Percentiles rank a stretch among this genome's conserved stretches.
Evolutionary conservation across 2,113 vertebrate genomes (phyloP).

Genomic region (Emydocephalus ijimae): DNA sequence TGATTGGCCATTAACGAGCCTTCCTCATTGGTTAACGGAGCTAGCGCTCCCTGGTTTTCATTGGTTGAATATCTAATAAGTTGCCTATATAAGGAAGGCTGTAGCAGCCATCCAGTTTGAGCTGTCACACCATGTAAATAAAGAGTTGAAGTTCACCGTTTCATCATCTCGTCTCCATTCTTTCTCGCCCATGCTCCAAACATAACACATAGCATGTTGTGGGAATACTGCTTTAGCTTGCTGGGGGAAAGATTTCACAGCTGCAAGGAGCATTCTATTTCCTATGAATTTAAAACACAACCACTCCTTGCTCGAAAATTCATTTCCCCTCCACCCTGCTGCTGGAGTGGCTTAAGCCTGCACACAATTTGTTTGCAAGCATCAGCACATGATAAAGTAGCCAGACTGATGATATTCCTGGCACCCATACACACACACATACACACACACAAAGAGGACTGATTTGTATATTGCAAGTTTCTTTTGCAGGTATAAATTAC

Average conservation of each 20-base stretch:
- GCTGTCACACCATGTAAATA: no score
- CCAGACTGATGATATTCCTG: neutral
- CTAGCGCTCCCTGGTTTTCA: no score
- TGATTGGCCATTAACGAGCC: no score
- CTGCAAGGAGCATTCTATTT: neutral
- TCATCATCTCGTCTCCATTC: no score
- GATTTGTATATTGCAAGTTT: constrained; percentile 40
- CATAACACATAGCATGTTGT: no score
- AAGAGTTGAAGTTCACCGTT: no score
- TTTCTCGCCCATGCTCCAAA: no score
- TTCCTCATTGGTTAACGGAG: no score
- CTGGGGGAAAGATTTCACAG: rapidly evolving
- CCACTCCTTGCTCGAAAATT: neutral
- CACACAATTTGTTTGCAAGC: neutral
- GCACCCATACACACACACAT: neutral
- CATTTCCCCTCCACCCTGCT: constrained; percentile 2
- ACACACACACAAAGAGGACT: neutral
- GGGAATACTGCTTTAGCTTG: neutral
- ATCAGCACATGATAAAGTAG: constrained; percentile 11
- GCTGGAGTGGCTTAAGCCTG: neutral
- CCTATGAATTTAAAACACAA: neutral
- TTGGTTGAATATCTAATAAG: no score
- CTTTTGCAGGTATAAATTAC: constrained; percentile 36
- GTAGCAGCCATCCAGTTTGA: no score
- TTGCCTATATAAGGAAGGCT: no score